Conservation (phyloP, 2,113 vertebrate species). For the Nerophis ophidion region DNA sequence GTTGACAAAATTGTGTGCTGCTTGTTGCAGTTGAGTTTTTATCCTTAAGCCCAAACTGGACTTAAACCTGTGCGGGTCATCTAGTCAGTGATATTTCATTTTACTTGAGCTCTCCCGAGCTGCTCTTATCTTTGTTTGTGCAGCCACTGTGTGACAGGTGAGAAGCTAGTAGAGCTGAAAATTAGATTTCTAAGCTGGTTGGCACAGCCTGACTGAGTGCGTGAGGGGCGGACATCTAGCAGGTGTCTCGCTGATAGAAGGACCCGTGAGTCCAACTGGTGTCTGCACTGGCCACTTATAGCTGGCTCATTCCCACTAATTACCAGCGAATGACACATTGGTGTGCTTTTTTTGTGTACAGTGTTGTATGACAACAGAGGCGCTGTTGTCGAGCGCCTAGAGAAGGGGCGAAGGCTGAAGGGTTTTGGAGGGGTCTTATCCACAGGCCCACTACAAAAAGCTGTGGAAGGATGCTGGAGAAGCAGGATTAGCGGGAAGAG, state of each 20-base stretch:
- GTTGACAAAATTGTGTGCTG: no score
- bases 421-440: slow-evolving; percentile 17
- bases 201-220: slow-evolving; percentile 7
- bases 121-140: neutral
- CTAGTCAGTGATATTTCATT: no score
- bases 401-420: slow-evolving; percentile 22
- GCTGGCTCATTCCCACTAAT: neutral
- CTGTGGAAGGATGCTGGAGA: neutral
- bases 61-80: no score
- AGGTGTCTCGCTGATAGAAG: slow-evolving; percentile 7
- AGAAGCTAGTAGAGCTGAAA: neutral
- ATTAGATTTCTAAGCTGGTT: slow-evolving; percentile 9
- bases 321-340: neutral
- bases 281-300: neutral
- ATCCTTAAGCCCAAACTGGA: no score
- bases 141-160: neutral
- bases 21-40: no score
- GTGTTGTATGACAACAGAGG: no score
- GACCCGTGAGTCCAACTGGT: neutral
- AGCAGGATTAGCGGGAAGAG: slow-evolving; percentile 27
- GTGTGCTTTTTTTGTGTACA: no score
- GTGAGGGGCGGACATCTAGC: neutral
- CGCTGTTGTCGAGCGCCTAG: neutral
- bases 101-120: neutral
- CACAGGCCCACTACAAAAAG: no score